A percentile compares a stretch with the other conserved stretches of the same genome.
These are phyloP conservation scores for Tyrophagus putrescentiae DNA, from an alignment of 1,140 invertebrate species.

Conservation along the genomic window DNA sequence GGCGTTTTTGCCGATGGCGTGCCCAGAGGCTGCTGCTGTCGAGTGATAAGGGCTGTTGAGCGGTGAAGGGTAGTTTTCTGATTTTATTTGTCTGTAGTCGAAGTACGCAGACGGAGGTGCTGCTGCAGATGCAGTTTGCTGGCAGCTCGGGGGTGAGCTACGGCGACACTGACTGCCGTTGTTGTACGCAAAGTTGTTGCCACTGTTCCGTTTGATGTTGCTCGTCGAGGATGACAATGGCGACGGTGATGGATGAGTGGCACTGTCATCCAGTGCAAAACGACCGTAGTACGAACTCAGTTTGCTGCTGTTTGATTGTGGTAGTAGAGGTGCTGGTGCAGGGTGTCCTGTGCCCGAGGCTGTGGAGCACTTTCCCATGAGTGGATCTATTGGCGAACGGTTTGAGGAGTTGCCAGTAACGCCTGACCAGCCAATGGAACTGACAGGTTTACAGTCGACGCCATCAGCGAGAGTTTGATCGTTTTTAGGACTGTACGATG, in stretches of 20 bases:
- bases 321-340: not conserved
- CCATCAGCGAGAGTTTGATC: not conserved
- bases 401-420: too few species aligned
- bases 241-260: slow-evolving; percentile 3
- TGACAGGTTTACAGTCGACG: not conserved
- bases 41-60: not conserved
- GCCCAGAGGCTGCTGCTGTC: too few species aligned
- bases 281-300: not conserved
- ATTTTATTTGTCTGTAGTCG: not conserved
- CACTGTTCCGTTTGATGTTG: not conserved
- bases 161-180: not conserved
- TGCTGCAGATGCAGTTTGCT: not conserved
- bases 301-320: not conserved
- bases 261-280: not conserved
- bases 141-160: not conserved
- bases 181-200: not conserved
- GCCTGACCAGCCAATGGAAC: too few species aligned
- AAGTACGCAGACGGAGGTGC: slow-evolving; percentile 1
- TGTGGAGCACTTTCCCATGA: too few species aligned
- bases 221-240: slow-evolving; percentile 2
- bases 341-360: not conserved
- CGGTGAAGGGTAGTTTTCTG: not conserved
- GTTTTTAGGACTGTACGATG: slow-evolving; percentile 2
- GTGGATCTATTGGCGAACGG: too few species aligned
- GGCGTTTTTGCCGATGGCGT: not conserved